A percentile compares a stretch with the other conserved stretches of the same genome.
Evolutionary conservation across 2,888 invertebrate species (phyloP).

Genomic region (Gisinianus flammeolus): DNA sequence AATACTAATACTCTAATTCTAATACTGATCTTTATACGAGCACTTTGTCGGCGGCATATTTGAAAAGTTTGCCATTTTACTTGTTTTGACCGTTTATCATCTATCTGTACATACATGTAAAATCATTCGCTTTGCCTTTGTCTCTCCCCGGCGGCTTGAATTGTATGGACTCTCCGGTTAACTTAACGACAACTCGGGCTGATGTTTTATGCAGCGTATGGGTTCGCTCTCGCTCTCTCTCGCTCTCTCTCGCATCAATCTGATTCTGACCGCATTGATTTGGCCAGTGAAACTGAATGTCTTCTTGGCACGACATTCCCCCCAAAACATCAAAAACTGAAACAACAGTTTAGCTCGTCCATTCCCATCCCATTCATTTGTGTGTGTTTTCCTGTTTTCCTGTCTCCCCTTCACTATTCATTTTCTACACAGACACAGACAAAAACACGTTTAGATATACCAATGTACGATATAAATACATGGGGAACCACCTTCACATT

Average conservation of each 20-base stretch:
- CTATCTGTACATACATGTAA: no score
- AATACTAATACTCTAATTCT: no score
- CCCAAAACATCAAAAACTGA: neutral
- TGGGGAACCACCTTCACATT: no score
- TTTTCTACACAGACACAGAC: no score
- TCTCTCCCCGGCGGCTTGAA: neutral
- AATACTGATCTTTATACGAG: no score
- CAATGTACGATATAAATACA: no score
- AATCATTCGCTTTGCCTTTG: slow-evolving; percentile 39
- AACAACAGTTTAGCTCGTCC: slow-evolving; percentile 26
- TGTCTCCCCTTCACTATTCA: neutral
- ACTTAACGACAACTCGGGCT: slow-evolving; percentile 31
- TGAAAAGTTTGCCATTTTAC: slow-evolving; percentile 49
- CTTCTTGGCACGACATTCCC: slow-evolving; percentile 37
- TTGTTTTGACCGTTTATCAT: slow-evolving; percentile 53
- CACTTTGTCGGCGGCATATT: slow-evolving; percentile 46
- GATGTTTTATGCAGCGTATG: slow-evolving; percentile 41
- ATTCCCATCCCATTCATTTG: neutral
- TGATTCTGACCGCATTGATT: slow-evolving; percentile 40
- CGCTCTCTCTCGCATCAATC: slow-evolving; percentile 36
- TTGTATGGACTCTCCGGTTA: no score
- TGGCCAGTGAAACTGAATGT: slow-evolving; percentile 13
- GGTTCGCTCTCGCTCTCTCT: neutral
- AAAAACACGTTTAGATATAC: no score
- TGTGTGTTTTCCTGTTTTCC: slow-evolving; percentile 19